phyloP scores from a whole-genome alignment of 2,888 invertebrate species.

The Gymnocheta viridis region DNA sequence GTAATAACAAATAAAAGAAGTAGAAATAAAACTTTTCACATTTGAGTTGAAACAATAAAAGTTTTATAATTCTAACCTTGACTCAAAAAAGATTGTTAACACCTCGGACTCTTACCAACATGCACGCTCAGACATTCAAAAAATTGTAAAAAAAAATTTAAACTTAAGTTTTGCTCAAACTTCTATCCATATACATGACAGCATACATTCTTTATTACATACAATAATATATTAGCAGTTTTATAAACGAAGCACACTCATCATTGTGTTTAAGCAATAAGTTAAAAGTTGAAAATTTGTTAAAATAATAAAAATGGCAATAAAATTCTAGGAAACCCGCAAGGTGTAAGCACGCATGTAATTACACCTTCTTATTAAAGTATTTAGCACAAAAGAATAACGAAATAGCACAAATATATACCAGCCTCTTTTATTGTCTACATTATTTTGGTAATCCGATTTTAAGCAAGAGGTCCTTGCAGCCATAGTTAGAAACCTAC shows the following conservation, averaged over 20 bases:
- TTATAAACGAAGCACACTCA: no score
- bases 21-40: conserved; percentile 62
- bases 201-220: background rate
- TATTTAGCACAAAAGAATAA: no score
- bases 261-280: background rate
- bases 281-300: conserved; percentile 10
- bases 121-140: background rate
- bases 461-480: no score
- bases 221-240: background rate
- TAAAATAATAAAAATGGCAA: background rate
- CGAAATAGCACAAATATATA: no score
- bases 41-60: conserved; percentile 62
- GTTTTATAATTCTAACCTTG: conserved; percentile 70
- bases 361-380: no score
- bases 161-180: background rate
- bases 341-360: no score
- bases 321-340: background rate
- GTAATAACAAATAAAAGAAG: conserved; percentile 40
- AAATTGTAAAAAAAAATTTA: conserved; percentile 11
- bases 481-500: no score
- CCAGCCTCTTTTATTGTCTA: no score
- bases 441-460: no score
- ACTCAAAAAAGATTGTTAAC: conserved; percentile 48
- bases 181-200: conserved; percentile 20
- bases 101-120: conserved; percentile 16